phyloP scores from a whole-genome alignment of 2,113 vertebrate genomes.

The Capra hircus region DNA sequence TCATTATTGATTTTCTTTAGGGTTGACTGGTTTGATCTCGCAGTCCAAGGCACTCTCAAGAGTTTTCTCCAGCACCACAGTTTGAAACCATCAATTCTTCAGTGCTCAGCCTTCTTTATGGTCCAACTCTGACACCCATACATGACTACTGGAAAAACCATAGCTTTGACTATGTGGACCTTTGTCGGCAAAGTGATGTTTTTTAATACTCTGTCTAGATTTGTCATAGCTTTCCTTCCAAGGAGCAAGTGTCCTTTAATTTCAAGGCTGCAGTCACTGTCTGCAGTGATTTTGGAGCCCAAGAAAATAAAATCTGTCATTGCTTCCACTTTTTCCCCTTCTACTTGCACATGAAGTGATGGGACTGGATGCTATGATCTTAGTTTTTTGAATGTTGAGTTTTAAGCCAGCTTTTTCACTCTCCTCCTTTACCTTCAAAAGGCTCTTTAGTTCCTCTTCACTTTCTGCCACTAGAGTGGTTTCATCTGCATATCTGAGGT shows the following conservation, averaged over 20 bases:
- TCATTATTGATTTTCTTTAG: not conserved
- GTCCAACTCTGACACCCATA: not conserved
- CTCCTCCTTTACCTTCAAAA: not conserved
- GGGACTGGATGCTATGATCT: not conserved
- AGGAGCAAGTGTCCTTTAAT: not conserved
- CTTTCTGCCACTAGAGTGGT: not conserved
- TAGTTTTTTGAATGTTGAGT: not conserved
- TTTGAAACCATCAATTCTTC: not conserved
- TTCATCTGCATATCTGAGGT: not conserved
- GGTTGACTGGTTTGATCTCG: not conserved
- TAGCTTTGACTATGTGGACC: not conserved
- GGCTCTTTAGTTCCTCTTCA: not conserved
- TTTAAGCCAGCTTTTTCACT: not conserved
- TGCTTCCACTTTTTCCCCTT: not conserved
- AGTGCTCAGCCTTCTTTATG: not conserved
- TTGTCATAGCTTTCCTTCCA: not conserved
- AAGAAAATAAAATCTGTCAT: not conserved
- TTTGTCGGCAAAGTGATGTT: not conserved
- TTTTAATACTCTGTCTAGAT: not conserved
- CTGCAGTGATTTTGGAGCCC: not conserved
- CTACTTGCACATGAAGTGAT: not conserved
- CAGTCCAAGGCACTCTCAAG: not conserved
- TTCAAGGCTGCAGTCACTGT: not conserved
- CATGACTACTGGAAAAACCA: not conserved
- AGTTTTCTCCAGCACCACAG: not conserved